Evolutionary conservation across 2,888 invertebrate genomes (phyloP), one percentile per base, ranked within the genome.

Genomic region (Poecilus cupreus): DNA sequence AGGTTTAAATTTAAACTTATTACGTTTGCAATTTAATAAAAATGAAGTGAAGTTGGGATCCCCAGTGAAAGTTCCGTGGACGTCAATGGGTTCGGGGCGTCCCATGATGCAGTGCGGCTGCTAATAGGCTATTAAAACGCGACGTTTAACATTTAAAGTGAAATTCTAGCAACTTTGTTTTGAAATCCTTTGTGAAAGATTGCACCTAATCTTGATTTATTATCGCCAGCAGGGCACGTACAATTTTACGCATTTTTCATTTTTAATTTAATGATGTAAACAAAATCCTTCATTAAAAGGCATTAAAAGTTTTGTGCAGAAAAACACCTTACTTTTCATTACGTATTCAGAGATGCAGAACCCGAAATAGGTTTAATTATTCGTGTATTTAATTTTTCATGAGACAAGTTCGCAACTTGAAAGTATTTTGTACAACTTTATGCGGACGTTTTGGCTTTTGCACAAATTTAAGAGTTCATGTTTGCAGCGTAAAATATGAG

Each of bases 201-300:
- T 72, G 51, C 77, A 46, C 70, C 80, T 80, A 80, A 80, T 80
- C 80, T 70, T 72, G 80, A 80, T 80, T 80, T 80, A 80, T 80
- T 70, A 80, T 51, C 57, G 24, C 32, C n/a, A 22, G 46, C 8
- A 24, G n/a, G 24, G 43, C 72, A 72, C 49, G 75, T 75, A 49
- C 54, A 80, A 72, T 72, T 72, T 72, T 54, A 51, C 32, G 51
- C 64, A 78, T 78, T 68, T 78, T 78, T 64, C 78, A 68, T 68
- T 64, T 68, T 72, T 80, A 72, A 80, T 80, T 72, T 80, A 80
- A 80, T 72, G 80, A 80, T 80, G 80, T 80, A 80, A 80, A 80
- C 80, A 80, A 72, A 80, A 80, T 70, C 57, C 72, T 72, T 80
- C 80, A 80, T 80, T 80, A 80, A 80, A 68, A 54, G 22, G 54